Base-by-base conservation (phyloP, 2,797 vertebrate species). In the Lithobates sylvaticus region DNA sequence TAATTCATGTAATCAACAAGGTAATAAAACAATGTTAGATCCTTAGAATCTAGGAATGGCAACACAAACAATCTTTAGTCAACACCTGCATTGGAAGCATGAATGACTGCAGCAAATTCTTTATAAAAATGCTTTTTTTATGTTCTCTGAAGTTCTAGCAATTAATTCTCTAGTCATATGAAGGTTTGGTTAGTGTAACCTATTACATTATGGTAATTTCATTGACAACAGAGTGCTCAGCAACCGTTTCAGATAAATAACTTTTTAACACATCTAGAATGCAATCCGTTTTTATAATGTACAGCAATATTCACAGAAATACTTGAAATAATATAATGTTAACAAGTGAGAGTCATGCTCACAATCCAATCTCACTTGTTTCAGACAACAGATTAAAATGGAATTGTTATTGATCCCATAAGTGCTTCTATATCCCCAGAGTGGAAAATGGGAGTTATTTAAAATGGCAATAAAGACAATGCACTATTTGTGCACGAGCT, bases 161-260 rank as follows among this genome's bases (percentile, higher is more conserved):
- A 84, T 77, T 84, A 77, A 84, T 84, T 84, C 10, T 77, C 76
- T 71, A 76, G 64, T 76, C 67, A 42, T 78, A 34, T 78, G 65
- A 84, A 70, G 74, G 64, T 78, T 54, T 69, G 75, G 73, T 61
- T 70, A 61, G 47, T 84, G 74, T 84, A 84, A 76, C 74, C 42
- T 84, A 77, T 84, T 84, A 70, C n/a, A 84, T 84, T 77, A 77
- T 78, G 74, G 65, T 61, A 84, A 84, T 77, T 70, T 78, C 44
- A 78, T 71, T 61, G 83, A 70, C 75, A 76, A 15, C 32, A 61
- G 74, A 42, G 64, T 58, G 74, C 44, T 77, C 83, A 68, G 47
- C 36, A 47, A 78, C 42, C 34, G 67, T 61, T 77, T 78, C 64
- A 84, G 32, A 82, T 73, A 82, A 84, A 84, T 71, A 77, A 77